Conservation (phyloP, 2,888 invertebrate species). For the Lottia scabra region DNA sequence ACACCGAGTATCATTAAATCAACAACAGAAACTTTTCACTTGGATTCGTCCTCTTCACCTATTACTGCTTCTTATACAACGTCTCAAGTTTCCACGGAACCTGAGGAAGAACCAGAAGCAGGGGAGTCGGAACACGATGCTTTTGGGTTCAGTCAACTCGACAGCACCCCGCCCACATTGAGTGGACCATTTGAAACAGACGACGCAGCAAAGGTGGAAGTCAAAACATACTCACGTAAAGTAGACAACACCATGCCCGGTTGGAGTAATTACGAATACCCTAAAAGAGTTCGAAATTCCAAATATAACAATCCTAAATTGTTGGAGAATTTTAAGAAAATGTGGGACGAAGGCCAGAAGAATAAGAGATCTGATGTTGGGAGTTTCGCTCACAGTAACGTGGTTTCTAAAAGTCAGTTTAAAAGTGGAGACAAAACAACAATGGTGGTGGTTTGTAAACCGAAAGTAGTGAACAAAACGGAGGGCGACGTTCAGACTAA, state of each 20-base stretch:
- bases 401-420: constrained; percentile 47
- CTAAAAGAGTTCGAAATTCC: constrained; percentile 9
- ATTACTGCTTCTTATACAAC: constrained; percentile 1
- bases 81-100: background rate
- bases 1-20: constrained; percentile 11
- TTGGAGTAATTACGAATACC: background rate
- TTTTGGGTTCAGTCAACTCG: background rate
- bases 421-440: constrained; percentile 55
- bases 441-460: constrained; percentile 57
- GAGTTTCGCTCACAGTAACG: constrained; percentile 46
- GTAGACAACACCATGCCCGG: background rate
- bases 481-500: constrained; percentile 47
- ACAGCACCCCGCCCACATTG: background rate
- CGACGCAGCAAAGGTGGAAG: constrained; percentile 18
- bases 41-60: background rate
- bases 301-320: constrained; percentile 31
- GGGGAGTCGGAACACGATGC: background rate
- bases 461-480: constrained; percentile 46
- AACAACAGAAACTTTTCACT: background rate
- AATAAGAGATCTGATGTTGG: constrained; percentile 26
- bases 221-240: background rate
- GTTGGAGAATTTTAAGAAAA: constrained; percentile 32
- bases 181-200: constrained; percentile 15
- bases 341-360: constrained; percentile 32
- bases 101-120: background rate